These are phyloP conservation scores for Vidua macroura DNA, from an alignment of 2,113 vertebrate species.

Conservation along the genomic window DNA sequence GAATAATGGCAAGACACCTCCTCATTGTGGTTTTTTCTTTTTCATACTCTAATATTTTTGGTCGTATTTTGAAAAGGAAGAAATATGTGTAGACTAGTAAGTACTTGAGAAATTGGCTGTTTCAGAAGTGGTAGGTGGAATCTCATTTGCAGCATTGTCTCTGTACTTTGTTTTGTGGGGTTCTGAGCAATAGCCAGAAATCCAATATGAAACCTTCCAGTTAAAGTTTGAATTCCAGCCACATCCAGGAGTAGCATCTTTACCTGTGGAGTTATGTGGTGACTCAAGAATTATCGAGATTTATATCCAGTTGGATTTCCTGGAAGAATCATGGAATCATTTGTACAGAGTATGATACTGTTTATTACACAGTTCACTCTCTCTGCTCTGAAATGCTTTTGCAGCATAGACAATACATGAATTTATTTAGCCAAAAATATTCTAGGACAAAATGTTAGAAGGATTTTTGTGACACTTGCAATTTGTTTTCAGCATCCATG, in stretches of 20 bases:
- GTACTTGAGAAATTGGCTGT: background rate
- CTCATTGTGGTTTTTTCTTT: background rate
- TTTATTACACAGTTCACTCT: background rate
- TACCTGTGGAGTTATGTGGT: background rate
- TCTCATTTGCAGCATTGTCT: background rate
- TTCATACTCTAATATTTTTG: background rate
- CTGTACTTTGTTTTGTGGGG: accelerated
- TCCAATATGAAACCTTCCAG: background rate
- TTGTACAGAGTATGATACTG: background rate
- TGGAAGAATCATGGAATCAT: background rate
- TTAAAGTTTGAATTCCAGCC: background rate
- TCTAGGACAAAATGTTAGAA: background rate
- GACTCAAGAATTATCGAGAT: background rate
- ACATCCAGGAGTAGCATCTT: background rate
- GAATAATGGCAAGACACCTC: background rate
- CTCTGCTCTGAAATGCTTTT: background rate
- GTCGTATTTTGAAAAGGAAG: background rate
- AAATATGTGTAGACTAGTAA: background rate
- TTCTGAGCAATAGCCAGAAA: background rate
- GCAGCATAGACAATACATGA: background rate
- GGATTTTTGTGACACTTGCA: background rate
- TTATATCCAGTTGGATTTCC: background rate
- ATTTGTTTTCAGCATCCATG: background rate
- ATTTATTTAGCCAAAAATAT: background rate
- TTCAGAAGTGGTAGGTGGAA: background rate